Conservation (phyloP, 2,113 vertebrate genomes). For the Acanthisitta chloris region DNA sequence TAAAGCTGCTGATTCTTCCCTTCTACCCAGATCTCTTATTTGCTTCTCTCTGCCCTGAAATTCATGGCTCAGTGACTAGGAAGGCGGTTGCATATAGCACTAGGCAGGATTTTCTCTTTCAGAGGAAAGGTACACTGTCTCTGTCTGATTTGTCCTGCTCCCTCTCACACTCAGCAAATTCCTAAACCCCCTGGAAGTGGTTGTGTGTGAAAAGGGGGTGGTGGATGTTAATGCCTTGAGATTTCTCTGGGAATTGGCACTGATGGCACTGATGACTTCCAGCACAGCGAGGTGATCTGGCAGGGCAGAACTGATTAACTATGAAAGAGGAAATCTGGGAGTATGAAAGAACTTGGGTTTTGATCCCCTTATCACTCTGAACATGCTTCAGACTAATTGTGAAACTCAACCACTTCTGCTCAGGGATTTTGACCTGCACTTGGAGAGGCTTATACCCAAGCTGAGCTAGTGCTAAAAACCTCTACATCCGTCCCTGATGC, state of each 20-base stretch:
- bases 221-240: not conserved
- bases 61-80: not conserved
- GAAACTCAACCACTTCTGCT: constrained; percentile 29
- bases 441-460: not conserved
- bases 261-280: not conserved
- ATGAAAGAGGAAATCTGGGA: constrained; percentile 4
- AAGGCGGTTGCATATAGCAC: not conserved
- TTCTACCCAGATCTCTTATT: not conserved
- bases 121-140: not conserved
- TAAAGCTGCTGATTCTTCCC: not conserved
- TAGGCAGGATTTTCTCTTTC: constrained; percentile 17
- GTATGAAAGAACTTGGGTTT: not conserved
- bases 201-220: not conserved
- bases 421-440: not conserved
- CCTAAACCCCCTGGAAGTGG: not conserved
- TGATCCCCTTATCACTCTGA: not conserved
- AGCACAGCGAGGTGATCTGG: not conserved
- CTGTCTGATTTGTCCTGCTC: not conserved
- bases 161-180: not conserved
- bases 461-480: not conserved
- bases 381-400: not conserved
- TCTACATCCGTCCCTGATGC: not conserved
- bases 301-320: not conserved
- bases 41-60: not conserved
- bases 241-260: not conserved